Evolutionary conservation across 1,140 invertebrate species (phyloP), one percentile per base, ranked within the genome.

Genomic region (Macrobrachium nipponense): DNA sequence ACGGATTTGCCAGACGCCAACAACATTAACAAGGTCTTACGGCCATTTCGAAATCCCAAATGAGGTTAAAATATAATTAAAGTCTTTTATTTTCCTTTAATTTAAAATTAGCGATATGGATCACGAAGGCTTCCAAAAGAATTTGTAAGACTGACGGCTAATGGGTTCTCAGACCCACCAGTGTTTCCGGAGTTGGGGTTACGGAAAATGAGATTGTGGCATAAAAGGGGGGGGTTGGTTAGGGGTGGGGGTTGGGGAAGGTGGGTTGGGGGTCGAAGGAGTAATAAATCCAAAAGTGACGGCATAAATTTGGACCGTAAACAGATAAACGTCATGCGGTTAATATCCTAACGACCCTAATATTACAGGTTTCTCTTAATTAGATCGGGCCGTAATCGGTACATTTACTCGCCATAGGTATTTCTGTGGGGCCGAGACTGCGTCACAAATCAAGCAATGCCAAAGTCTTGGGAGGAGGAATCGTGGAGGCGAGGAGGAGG

Each of bases 361-460:
- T 80, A 86, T 86, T 80, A 80, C 83, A 80, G 76, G 83, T 70
- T 86, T 72, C 23, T 58, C 43, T 86, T 86, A 86, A 86, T 86
- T 86, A 86, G 68, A 80, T 80, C 83, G 79, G 77, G 73, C 77
- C 73, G 11, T 80, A 86, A 86, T 86, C 83, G 36, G 75, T 64
- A 86, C 77, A 80, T 86, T 86, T 86, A 68, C 77, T 80, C 83
- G 77, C 79, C 80, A 80, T 86, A 68, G 66, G 66, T 11, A 79
- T 43, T 62, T 51, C 11, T 20, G n/a, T 15, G 5, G 14, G 59
- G 66, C 12, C 7, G 11, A 44, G 58, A 70, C 12, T 11, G 20
- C 23, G 36, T 70, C 23, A 70, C 23, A 27, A 66, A 66, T 66
- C 23, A 66, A 66, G 64, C 64, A 66, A 66, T 66, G 64, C 64